Evolutionary conservation across 2,113 vertebrate species (phyloP), one percentile per base, ranked within the genome.

Genomic region (Nycticorax nycticorax): DNA sequence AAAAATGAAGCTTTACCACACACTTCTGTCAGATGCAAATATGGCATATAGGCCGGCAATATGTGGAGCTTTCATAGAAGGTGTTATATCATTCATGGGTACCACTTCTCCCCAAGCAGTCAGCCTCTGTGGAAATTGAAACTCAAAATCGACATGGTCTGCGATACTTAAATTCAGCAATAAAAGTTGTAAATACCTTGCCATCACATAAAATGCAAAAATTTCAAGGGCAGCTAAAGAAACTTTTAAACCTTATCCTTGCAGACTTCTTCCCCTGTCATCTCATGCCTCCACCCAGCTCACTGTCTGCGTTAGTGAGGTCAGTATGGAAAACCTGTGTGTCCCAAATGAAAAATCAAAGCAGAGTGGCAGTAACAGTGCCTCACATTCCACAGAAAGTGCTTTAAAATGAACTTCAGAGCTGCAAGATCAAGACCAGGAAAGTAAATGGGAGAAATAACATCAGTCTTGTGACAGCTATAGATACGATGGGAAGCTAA

Each of bases 141-240:
- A 28, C 69, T 82, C 84, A 6, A 3, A 85, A 75, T 4, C 32
- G 41, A 15, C 63, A 12, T 12, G 52, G 33, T 23, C 62, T 57
- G 89, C 20, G 62, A 12, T 21, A 41, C 62, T 79, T 73, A 20
- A 50, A 28, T 20, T 35, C 89, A 76, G 73, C 53, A 37, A 18
- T n/a, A 35, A 14, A 79, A 81, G 35, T 2, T 69, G 57, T 57
- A 79, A 93, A 60, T 28, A 45, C 47, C 9, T 67, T 48, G 19
- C 53, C 66, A 41, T 87, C 62, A 9, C 56, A 75, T 28, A 23
- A 33, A 3, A 39, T 28, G 66, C 52, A 78, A 27, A 67, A 48
- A 28, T 50, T 71, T 55, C 64, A 66, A 81, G 39, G 89, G 60
- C 48, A 79, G 26, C 56, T 95, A 30, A 43, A 85, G 93, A 48